These are phyloP conservation scores for Microctenopoma steveboyesi DNA, from an alignment of 2,797 vertebrate genomes.

Conservation along the genomic window DNA sequence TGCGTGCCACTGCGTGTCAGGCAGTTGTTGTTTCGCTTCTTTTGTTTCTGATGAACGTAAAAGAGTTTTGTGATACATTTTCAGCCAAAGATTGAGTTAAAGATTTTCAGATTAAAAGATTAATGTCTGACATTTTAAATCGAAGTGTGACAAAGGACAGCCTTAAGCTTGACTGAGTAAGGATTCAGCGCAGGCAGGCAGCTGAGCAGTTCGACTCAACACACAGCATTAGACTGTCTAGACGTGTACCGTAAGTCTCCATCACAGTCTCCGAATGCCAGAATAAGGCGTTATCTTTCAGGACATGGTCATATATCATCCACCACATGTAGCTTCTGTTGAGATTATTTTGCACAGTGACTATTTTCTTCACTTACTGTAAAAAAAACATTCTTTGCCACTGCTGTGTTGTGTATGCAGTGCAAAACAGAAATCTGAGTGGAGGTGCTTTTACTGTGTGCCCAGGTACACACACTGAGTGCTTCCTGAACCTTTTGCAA, in stretches of 20 bases:
- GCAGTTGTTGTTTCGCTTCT: no score
- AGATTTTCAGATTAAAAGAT: not conserved
- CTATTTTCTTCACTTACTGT: constrained; percentile 1
- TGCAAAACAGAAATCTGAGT: not conserved
- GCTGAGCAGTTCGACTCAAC: not conserved
- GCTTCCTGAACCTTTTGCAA: not conserved
- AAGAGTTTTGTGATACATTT: no score
- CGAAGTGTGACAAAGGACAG: not conserved
- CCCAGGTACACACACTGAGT: not conserved
- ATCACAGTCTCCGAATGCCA: not conserved
- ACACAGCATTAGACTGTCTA: not conserved
- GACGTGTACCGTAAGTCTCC: not conserved
- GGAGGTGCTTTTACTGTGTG: constrained; percentile 2
- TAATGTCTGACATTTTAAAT: not conserved
- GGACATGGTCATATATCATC: not conserved
- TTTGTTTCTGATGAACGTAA: no score
- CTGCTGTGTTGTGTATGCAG: not conserved
- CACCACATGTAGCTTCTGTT: not conserved
- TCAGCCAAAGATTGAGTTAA: no score
- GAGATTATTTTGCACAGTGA: constrained; percentile 19
- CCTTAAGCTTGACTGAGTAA: not conserved
- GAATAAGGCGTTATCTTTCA: not conserved
- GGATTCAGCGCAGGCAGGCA: not conserved
- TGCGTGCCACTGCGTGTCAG: no score
- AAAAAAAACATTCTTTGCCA: constrained; percentile 3